Base-by-base conservation (phyloP, 1,140 invertebrate genomes). In the Drosophila subpulchrella region DNA sequence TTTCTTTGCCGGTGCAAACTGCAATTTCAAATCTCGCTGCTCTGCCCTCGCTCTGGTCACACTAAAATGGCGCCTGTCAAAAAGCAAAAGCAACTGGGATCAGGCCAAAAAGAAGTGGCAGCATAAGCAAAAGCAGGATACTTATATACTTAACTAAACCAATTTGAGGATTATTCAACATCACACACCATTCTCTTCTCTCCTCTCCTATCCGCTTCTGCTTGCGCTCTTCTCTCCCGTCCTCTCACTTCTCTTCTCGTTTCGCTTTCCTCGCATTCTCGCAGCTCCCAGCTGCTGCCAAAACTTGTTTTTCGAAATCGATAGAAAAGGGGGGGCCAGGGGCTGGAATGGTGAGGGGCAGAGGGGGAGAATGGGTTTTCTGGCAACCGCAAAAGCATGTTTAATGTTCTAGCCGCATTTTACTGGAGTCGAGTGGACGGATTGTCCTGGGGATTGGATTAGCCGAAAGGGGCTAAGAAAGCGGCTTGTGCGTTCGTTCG, bases 41-140 rank as follows among this genome's bases (percentile, higher is more conserved):
- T 54, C 30, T 11, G 8, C 42, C 20, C 36, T 46, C 30, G 50
- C 41, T 50, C 46, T 66, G 68, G 71, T 58, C 77, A 72, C 65
- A 73, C 78, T 56, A 78, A 85, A 84, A 84, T 81, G 81, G 81
- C 81, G 81, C 61, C 47, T 85, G 72, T 84, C 81, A 84, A 42
- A 15, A 42, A 42, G n/a, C 41, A 7, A 42, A 46, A 46, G 42
- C 42, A 47, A 73, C 48, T 58, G 60, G 66, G 70, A 81, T 81
- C 57, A 55, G 32, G 20, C 54, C 5, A 41, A 41, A 12, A 41
- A 20, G 42, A 44, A 17, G 8, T 7, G 11, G 15, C 11, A 30
- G 34, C 17, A 27, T n/a, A 17, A 6, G 30, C 41, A 6, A 24
- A 66, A 42, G 48, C 67, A 73, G 70, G 70, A 73, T 61, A 73